Base-by-base conservation (phyloP, 2,888 invertebrate species). In the Volucella zonaria region DNA sequence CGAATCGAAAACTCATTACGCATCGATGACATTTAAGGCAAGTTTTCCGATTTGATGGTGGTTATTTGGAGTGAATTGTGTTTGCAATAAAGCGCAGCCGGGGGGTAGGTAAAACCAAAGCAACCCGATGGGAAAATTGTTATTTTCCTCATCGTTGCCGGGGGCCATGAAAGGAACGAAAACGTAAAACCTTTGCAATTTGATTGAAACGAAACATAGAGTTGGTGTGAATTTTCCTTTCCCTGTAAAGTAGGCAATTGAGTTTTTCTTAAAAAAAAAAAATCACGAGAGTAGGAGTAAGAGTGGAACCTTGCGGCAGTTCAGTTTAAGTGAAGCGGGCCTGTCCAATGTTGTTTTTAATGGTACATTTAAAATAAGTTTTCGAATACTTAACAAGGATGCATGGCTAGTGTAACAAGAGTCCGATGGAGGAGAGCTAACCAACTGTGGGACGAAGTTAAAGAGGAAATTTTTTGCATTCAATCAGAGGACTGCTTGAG, bases 1-100 rank as follows among this genome's bases (percentile, higher is more conserved):
- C 56, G 70, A 78, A 71, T 75, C 82, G 82, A 83, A 82, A 79
- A 83, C 82, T 75, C 82, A 83, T 83, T 83, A 83, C 82, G 82
- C 79, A 75, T 79, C 79, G 70, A 70, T 83, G 82, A 79, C 82
- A 75, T 79, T 70, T 71, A 74, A 67, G 81, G 71, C 59, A 76
- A 82, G 71, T 82, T 82, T 47, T 61, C 66, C 76, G 64, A 81
- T 76, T 82, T 82, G 54, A 77, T 70, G 77, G 52, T 54, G 38
- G 66, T 70, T 76, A 64, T 76, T 54, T 47, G 43, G 45, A 67
- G 58, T 15, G 67, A 67, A 58, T 51, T 40, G 51, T 49, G 23
- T 31, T 4, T 67, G 59, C 42, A 59, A 59, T 61, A 8, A 23
- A 61, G 23, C n/a, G 49, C 14, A 18, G 12, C 47, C 1, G 42